phyloP scores from a whole-genome alignment of 2,113 vertebrate species.

The Lampris megalopsis region DNA sequence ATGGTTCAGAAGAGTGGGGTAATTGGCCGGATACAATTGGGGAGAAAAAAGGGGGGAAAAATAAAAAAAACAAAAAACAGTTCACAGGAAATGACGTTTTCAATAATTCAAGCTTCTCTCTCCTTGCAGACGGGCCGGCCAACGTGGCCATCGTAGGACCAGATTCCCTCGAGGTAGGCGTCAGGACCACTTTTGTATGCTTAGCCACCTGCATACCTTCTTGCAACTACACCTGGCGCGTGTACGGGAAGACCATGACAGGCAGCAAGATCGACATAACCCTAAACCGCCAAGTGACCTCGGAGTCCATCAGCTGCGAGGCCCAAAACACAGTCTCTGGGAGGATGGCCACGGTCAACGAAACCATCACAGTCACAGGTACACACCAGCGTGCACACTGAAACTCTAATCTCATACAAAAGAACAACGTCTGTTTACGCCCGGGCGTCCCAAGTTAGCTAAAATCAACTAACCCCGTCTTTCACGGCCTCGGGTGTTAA shows the following conservation, averaged over 20 bases:
- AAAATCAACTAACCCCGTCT: no score
- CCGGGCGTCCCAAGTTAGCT: no score
- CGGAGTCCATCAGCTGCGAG: constrained; percentile 44
- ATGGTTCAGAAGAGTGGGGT: no score
- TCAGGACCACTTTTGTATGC: constrained; percentile 26
- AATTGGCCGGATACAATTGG: no score
- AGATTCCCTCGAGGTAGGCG: constrained; percentile 17
- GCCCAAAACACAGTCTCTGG: constrained; percentile 27
- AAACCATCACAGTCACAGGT: constrained; percentile 42
- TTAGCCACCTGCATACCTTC: constrained; percentile 36
- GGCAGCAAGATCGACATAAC: constrained; percentile 17
- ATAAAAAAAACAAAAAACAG: background rate
- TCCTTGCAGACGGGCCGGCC: constrained; percentile 46
- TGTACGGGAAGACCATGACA: constrained; percentile 17
- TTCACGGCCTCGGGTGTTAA: no score
- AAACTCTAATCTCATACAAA: background rate
- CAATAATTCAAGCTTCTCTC: background rate
- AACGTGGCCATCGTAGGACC: constrained; percentile 38
- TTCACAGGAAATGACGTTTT: background rate
- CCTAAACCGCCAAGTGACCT: constrained; percentile 6
- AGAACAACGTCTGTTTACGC: no score
- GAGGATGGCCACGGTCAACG: background rate
- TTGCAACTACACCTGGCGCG: constrained; percentile 51
- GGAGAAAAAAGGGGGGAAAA: no score
- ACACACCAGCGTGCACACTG: background rate